Evolutionary conservation across 2,888 invertebrate genomes (phyloP), one percentile per base, ranked within the genome.

Genomic region (Baccha elongata): DNA sequence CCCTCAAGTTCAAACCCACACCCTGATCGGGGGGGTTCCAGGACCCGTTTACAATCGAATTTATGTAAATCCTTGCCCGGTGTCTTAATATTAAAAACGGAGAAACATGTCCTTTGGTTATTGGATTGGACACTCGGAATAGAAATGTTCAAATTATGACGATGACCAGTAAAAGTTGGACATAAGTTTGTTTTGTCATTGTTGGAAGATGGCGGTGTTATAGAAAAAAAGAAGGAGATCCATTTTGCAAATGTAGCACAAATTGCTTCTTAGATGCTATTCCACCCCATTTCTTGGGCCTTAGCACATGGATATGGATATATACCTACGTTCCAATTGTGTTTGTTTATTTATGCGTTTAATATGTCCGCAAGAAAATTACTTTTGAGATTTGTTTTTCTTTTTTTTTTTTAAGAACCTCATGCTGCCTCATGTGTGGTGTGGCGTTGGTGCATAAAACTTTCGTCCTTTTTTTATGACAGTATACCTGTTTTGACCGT

Each of bases 91-190:
- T 84, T 84, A 84, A 84, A 84, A 84, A 79, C 84, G 79, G 78
- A 84, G 69, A 84, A 84, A 84, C 84, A 84, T 84, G 84, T 86
- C 85, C 84, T 85, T 81, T 67, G 86, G 85, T 86, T 86, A 86
- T 86, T 86, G 86, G 86, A 86, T 85, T 76, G 85, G 86, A 86
- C 86, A 86, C 84, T 86, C 83, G 85, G 86, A 87, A 87, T 87
- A 86, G 86, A 86, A 87, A 87, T 87, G 87, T 85, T 86, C 86
- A 84, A 86, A 87, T 87, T 87, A 87, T 87, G 85, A 85, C 85
- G 85, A 83, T 83, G 80, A 84, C 83, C 85, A 84, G 72, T 73
- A 67, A 55, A 68, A 78, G 79, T 85, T 73, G 69, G 29, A 76
- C 29, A 58, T 46, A 65, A 71, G 62, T 78, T 83, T 72, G 68